A percentile compares a stretch with the other conserved stretches of the same genome.
phyloP scores from a whole-genome alignment of 2,113 vertebrate genomes.

The Microcebus tavaratra region DNA sequence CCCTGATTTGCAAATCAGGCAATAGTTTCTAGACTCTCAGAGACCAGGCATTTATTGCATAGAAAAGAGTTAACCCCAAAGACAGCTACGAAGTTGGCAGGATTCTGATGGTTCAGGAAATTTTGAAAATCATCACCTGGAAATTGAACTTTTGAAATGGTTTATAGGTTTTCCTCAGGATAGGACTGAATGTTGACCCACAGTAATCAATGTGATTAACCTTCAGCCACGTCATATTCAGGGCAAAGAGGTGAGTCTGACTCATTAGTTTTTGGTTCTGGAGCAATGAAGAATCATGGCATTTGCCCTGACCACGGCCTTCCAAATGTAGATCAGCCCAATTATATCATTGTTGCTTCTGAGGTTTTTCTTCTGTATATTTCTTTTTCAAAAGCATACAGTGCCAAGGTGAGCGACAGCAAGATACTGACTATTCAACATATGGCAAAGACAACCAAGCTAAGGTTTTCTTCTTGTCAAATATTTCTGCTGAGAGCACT shows the following conservation, averaged over 20 bases:
- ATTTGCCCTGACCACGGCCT: neutral
- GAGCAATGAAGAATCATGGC: neutral
- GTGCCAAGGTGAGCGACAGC: neutral
- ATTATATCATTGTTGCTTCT: neutral
- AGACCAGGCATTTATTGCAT: neutral
- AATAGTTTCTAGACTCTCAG: neutral
- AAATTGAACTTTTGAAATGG: neutral
- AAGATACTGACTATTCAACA: neutral
- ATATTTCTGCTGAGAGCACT: neutral
- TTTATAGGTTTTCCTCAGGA: neutral
- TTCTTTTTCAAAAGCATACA: slow-evolving; percentile 25
- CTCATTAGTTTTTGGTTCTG: slow-evolving; percentile 28
- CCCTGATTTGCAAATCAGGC: neutral
- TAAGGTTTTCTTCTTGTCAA: neutral
- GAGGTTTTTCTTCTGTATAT: neutral
- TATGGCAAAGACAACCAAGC: neutral
- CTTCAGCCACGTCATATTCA: neutral
- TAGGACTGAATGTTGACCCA: neutral
- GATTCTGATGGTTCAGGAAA: neutral
- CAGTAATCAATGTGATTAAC: slow-evolving; percentile 4
- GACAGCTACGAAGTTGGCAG: neutral
- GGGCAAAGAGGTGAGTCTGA: neutral
- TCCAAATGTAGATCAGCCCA: neutral
- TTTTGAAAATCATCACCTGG: neutral
- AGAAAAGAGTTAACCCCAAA: slow-evolving; percentile 2